Base-by-base conservation (phyloP, 2,113 vertebrate species). In the Sphaerodactylus townsendi region DNA sequence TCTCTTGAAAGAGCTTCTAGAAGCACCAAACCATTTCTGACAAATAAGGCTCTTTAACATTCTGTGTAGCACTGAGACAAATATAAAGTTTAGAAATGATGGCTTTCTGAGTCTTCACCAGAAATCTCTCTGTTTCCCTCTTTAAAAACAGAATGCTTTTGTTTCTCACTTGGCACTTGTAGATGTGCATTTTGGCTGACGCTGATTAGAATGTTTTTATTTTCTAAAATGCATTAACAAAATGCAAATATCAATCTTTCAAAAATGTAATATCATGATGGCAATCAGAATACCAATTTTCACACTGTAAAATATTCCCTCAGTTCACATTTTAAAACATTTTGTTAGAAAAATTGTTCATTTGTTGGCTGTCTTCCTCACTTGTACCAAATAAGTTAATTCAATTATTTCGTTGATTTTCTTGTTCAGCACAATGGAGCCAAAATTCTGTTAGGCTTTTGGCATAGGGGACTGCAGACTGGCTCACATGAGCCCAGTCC, bases 331-430 rank as follows among this genome's bases (percentile, higher is more conserved):
- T 76, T 75, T 2, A 35, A 68, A 50, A 30, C 37, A 37, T 37
- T 89, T 65, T 86, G 78, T 82, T 87, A 87, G 87, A 92, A 90
- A 93, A 88, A 64, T 82, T 85, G 88, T 84, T 86, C 62, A 71
- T 66, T 91, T 81, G 73, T 86, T 70, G 86, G 79, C 65, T 77
- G 2, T 23, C 25, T 56, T 39, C 33, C 25, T 33, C 41, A 30
- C 13, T 62, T n/a, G 72, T 64, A 64, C 74, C 73, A 77, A 76
- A 56, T 41, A 84, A 77, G 37, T 77, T 69, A 70, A 84, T 56
- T 53, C 46, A 66, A 66, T 66, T 37, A 77, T 70, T 14, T 70
- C 37, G 48, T 84, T 56, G 46, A 28, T 84, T 77, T 84, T 83
- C 64, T 77, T 11, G 68, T 77, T 77, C 35, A 77, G 33, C 19